Conservation (phyloP, 2,888 invertebrate species). For the Glyphotaelius pellucidus region DNA sequence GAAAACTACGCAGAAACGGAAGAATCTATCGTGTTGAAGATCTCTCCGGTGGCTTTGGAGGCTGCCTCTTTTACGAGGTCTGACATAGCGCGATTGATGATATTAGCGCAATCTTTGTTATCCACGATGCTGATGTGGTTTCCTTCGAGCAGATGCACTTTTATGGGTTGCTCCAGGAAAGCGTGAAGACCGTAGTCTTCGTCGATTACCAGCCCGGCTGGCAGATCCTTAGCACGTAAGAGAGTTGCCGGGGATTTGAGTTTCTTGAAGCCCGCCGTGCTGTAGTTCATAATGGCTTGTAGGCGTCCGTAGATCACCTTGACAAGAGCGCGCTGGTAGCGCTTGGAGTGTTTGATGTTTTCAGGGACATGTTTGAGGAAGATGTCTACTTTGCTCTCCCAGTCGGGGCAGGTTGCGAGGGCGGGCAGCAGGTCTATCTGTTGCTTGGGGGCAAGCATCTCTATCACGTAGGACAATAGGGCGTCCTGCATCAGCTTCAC, state of each 20-base stretch:
- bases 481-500: conserved; percentile 78
- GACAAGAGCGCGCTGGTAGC: conserved; percentile 72
- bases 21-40: conserved; percentile 50
- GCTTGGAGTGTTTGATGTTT: conserved; percentile 69
- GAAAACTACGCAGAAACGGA: conserved; percentile 4
- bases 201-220: conserved; percentile 75
- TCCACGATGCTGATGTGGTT: conserved; percentile 85
- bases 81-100: conserved; percentile 77
- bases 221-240: conserved; percentile 80
- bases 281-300: conserved; percentile 75
- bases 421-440: conserved; percentile 73
- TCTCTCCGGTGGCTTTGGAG: conserved; percentile 56
- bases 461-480: conserved; percentile 78
- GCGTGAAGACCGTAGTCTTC: conserved; percentile 83
- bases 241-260: conserved; percentile 79
- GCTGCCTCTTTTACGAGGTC: conserved; percentile 58
- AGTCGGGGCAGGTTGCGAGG: conserved; percentile 76
- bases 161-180: conserved; percentile 77
- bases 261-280: conserved; percentile 73
- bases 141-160: conserved; percentile 82
- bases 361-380: conserved; percentile 74
- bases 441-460: conserved; percentile 73
- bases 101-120: conserved; percentile 79
- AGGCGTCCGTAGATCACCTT: conserved; percentile 77
- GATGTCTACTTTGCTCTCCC: conserved; percentile 78